Conservation (phyloP, 1,140 invertebrate species). For the Bombus breviceps region DNA sequence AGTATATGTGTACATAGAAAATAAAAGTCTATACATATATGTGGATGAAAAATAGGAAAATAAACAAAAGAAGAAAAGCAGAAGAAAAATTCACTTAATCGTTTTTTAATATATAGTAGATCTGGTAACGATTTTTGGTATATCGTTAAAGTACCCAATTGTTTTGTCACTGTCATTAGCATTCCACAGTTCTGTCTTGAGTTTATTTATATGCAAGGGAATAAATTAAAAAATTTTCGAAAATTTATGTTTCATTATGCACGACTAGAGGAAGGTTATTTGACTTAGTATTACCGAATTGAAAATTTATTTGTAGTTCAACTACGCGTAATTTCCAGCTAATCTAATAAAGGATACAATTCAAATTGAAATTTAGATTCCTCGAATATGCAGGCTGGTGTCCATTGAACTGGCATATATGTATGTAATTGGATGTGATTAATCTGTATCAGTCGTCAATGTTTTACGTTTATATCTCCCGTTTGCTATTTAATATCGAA, state of each 20-base stretch:
- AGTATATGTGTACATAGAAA: no score
- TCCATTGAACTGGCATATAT: background rate
- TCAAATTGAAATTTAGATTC: constrained; percentile 5
- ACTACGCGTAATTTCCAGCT: background rate
- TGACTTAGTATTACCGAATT: background rate
- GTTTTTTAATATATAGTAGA: no score
- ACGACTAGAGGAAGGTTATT: background rate
- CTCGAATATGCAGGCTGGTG: background rate
- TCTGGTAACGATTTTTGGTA: no score
- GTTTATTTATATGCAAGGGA: no score
- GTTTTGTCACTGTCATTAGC: no score
- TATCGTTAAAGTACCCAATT: no score
- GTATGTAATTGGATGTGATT: background rate
- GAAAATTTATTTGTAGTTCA: background rate
- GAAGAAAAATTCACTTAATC: background rate
- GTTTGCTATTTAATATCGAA: background rate
- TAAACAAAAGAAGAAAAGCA: background rate
- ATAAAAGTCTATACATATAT: no score
- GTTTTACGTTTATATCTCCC: background rate
- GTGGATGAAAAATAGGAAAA: background rate
- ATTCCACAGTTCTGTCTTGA: no score
- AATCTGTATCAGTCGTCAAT: background rate
- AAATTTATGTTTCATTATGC: background rate
- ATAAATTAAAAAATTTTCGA: background rate
- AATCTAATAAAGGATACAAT: background rate